Evolutionary conservation across 35 echinoderm and acorn worm species (phyloP).

Genomic region (Ptychodera flava): DNA sequence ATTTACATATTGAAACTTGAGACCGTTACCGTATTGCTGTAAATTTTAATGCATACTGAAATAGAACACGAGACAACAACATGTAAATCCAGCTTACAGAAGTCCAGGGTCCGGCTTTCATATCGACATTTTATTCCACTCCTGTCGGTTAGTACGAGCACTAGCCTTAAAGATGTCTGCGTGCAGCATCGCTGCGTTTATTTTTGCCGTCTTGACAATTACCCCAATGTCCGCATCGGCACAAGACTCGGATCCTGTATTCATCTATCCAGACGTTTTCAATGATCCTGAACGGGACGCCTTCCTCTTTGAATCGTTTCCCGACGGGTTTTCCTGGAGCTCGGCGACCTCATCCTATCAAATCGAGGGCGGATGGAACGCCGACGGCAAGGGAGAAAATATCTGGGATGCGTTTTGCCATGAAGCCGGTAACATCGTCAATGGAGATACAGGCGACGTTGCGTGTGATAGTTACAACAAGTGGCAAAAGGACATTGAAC

Average conservation of each 20-base stretch:
- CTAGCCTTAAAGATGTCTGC: too few species aligned
- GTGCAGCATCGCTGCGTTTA: not conserved
- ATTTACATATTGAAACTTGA: too few species aligned
- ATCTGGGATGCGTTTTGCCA: slow-evolving; percentile 54
- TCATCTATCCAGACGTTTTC: slow-evolving; percentile 52
- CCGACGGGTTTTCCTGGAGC: slow-evolving; percentile 46
- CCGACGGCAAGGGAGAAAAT: slow-evolving; percentile 36
- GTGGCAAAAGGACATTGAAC: slow-evolving; percentile 17
- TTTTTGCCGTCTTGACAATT: not conserved
- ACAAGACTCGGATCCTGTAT: slow-evolving; percentile 23
- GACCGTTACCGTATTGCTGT: too few species aligned
- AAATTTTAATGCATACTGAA: too few species aligned
- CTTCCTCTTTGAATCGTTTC: slow-evolving; percentile 44
- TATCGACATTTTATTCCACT: too few species aligned
- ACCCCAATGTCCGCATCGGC: too few species aligned
- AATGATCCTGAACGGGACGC: slow-evolving; percentile 45
- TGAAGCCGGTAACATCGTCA: slow-evolving; percentile 38
- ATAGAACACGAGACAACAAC: too few species aligned
- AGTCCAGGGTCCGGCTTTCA: too few species aligned
- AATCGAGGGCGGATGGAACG: slow-evolving; percentile 57
- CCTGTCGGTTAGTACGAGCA: too few species aligned
- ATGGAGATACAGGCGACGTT: slow-evolving; percentile 39
- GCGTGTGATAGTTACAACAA: slow-evolving; percentile 61
- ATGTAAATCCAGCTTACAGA: too few species aligned
- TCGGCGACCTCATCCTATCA: slow-evolving; percentile 49